Evolutionary conservation across 1,140 invertebrate species (phyloP).

Genomic region (Eurytemora carolleeae): DNA sequence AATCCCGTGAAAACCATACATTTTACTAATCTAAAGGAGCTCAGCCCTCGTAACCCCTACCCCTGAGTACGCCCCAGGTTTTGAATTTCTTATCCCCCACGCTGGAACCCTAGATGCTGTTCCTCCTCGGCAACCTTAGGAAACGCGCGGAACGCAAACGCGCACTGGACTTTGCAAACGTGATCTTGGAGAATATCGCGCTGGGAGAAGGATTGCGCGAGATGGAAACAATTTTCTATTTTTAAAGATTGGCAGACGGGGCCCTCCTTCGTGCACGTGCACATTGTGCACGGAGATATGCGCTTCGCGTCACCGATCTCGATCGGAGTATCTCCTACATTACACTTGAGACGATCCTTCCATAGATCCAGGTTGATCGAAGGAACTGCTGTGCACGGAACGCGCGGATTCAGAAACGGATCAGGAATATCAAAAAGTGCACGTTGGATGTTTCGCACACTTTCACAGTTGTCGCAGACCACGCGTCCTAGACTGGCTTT

Average conservation of each 20-base stretch:
- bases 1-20: no score
- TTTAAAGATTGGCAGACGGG: conserved; percentile 33
- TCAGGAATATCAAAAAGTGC: conserved; percentile 64
- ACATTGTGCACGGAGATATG: conserved; percentile 37
- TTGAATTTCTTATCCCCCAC: no score
- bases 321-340: conserved; percentile 27
- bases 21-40: no score
- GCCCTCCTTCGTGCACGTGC: conserved; percentile 41
- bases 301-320: conserved; percentile 31
- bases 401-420: conserved; percentile 31
- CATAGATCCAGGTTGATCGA: conserved; percentile 28
- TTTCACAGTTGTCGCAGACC: conserved; percentile 79
- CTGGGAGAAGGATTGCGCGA: conserved; percentile 26
- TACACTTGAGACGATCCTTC: conserved; percentile 30
- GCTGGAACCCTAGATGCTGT: no score
- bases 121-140: no score
- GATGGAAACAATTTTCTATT: conserved; percentile 31
- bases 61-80: no score
- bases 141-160: conserved; percentile 31
- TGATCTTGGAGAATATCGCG: conserved; percentile 30
- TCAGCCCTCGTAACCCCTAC: no score
- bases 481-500: conserved; percentile 73
- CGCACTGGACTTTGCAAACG: conserved; percentile 36
- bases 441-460: conserved; percentile 62
- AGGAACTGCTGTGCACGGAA: conserved; percentile 28